These are phyloP conservation scores for Eupristina koningsbergeri DNA, from an alignment of 1,140 invertebrate species.

Conservation along the genomic window DNA sequence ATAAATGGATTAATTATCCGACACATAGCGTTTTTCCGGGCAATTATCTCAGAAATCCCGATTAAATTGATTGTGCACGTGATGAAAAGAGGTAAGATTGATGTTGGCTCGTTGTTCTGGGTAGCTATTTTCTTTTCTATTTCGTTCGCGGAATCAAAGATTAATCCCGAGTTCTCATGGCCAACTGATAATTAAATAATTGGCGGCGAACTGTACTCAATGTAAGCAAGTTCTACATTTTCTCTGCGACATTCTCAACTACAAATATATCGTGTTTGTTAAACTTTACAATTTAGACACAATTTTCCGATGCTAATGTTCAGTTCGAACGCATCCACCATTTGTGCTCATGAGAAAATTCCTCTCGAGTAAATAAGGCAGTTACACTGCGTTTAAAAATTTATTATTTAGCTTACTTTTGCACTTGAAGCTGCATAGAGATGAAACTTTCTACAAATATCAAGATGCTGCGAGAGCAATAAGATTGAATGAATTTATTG, in stretches of 20 bases:
- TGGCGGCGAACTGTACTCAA: not conserved
- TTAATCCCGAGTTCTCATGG: not conserved
- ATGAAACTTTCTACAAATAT: conserved; percentile 1
- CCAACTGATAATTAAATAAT: not conserved
- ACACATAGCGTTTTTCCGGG: not conserved
- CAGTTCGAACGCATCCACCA: not conserved
- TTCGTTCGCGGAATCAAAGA: not conserved
- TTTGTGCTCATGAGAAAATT: not conserved
- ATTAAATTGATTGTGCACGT: not conserved
- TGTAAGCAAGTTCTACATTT: not conserved
- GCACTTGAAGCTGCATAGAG: not conserved
- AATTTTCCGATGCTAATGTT: not conserved
- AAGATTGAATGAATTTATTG: conserved; percentile 6
- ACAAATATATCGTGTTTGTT: no score
- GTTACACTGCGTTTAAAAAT: not conserved
- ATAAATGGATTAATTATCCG: not conserved
- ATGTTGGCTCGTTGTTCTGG: not conserved
- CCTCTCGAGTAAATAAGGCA: not conserved
- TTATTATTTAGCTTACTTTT: not conserved
- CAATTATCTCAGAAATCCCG: not conserved
- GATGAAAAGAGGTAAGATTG: not conserved
- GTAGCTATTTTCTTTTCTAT: not conserved
- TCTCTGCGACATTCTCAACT: no score
- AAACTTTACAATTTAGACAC: not conserved
- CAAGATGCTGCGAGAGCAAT: not conserved